A percentile compares a stretch with the other conserved stretches of the same genome.
phyloP scores from a whole-genome alignment of 2,797 vertebrate species.

The Numenius phaeopus region DNA sequence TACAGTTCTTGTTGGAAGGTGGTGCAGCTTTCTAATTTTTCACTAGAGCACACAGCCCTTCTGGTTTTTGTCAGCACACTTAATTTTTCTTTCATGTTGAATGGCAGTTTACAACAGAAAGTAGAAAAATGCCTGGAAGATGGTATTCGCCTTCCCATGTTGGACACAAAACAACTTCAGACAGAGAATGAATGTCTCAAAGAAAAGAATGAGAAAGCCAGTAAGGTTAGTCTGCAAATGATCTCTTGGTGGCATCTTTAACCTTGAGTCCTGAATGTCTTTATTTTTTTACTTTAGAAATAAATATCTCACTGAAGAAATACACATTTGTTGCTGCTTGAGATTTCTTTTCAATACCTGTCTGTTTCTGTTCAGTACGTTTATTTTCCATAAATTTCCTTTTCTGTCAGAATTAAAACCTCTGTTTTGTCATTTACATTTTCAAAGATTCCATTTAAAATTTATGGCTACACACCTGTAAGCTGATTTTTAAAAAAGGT shows the following conservation, averaged over 20 bases:
- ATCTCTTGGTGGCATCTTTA: background rate
- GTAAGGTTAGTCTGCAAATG: slow-evolving; percentile 81
- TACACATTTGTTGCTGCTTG: background rate
- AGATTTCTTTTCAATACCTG: background rate
- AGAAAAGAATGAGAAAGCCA: slow-evolving; percentile 86
- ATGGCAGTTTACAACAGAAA: slow-evolving; percentile 90
- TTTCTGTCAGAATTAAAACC: background rate
- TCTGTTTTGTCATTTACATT: background rate
- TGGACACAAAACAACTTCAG: slow-evolving; percentile 92
- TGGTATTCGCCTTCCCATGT: slow-evolving; percentile 90
- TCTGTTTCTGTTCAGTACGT: background rate
- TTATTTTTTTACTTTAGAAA: background rate
- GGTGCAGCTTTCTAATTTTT: background rate
- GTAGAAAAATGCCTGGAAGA: slow-evolving; percentile 95
- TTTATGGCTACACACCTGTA: background rate
- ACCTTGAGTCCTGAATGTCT: background rate
- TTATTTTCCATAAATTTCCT: background rate
- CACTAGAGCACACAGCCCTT: background rate
- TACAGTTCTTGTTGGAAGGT: background rate
- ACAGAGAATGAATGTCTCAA: slow-evolving; percentile 87
- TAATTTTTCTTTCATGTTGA: background rate
- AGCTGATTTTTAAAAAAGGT: background rate
- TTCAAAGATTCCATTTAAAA: background rate
- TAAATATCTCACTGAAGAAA: background rate
- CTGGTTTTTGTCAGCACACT: background rate